phyloP scores from a whole-genome alignment of 2,888 invertebrate genomes.

The Parnassius glacialis region DNA sequence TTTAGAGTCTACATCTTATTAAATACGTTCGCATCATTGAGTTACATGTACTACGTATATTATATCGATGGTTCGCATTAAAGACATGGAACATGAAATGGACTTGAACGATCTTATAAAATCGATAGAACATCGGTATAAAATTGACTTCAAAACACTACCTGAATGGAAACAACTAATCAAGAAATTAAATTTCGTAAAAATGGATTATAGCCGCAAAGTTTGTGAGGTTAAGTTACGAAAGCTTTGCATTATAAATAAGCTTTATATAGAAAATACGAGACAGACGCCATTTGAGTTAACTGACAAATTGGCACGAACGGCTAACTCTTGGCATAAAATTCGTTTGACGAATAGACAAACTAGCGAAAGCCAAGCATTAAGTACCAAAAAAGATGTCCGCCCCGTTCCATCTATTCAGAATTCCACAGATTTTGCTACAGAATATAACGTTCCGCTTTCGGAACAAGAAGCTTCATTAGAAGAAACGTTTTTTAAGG shows the following conservation, averaged over 20 bases:
- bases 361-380: not conserved
- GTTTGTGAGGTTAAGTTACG: conserved; percentile 49
- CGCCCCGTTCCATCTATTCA: conserved; percentile 21
- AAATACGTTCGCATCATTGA: no score
- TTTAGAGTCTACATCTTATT: no score
- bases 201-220: conserved; percentile 47
- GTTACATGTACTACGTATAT: conserved; percentile 34
- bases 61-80: conserved; percentile 54
- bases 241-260: conserved; percentile 54
- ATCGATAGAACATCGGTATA: conserved; percentile 48
- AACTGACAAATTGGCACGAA: conserved; percentile 52
- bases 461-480: conserved; percentile 22
- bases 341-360: conserved; percentile 14
- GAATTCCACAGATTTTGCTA: not conserved
- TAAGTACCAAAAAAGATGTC: conserved; percentile 4
- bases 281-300: conserved; percentile 61
- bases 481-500: conserved; percentile 31
- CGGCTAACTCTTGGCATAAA: conserved; percentile 50
- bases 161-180: conserved; percentile 58
- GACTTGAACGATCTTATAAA: conserved; percentile 54
- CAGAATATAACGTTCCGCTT: conserved; percentile 10
- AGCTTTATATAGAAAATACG: conserved; percentile 48
- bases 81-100: conserved; percentile 40
- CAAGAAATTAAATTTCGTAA: conserved; percentile 44
- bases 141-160: conserved; percentile 53